These are phyloP conservation scores for Drosophila subquinaria DNA, from an alignment of 2,888 invertebrate species.

Conservation along the genomic window DNA sequence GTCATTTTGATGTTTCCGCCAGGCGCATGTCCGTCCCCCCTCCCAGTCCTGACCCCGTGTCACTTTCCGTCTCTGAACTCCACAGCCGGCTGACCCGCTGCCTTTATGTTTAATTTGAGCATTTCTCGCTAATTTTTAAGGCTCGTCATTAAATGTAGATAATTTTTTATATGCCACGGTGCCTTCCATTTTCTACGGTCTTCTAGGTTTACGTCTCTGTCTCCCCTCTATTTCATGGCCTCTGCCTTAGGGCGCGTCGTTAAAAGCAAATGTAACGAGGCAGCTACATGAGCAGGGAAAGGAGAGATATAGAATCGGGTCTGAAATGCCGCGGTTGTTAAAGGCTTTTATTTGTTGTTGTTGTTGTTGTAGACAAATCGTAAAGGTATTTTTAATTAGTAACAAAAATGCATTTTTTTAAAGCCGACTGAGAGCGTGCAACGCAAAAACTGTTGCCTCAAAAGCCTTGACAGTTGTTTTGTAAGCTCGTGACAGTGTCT, in stretches of 20 bases:
- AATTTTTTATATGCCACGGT: slow-evolving; percentile 74
- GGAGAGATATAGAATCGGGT: slow-evolving; percentile 9
- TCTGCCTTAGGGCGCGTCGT: slow-evolving; percentile 66
- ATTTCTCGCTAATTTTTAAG: slow-evolving; percentile 81
- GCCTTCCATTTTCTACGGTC: slow-evolving; percentile 45
- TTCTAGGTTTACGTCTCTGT: slow-evolving; percentile 45
- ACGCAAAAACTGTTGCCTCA: slow-evolving; percentile 1
- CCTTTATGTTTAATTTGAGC: slow-evolving; percentile 80
- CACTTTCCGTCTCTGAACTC: neutral
- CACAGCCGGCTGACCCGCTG: slow-evolving; percentile 30
- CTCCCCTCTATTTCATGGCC: slow-evolving; percentile 37
- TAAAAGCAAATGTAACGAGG: slow-evolving; percentile 77
- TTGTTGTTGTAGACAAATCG: slow-evolving; percentile 54
- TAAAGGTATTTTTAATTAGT: slow-evolving; percentile 74
- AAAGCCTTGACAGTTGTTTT: slow-evolving; percentile 36
- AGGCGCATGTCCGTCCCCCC: slow-evolving; percentile 67
- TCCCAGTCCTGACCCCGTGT: slow-evolving; percentile 1
- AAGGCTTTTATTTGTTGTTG: slow-evolving; percentile 64
- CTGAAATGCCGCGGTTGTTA: slow-evolving; percentile 55
- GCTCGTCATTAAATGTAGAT: slow-evolving; percentile 81
- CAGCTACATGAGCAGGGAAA: slow-evolving; percentile 46
- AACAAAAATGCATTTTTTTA: slow-evolving; percentile 53
- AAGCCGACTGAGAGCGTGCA: slow-evolving; percentile 30
- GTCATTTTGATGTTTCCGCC: slow-evolving; percentile 83
- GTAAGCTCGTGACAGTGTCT: slow-evolving; percentile 14